Evolutionary conservation across 2,888 invertebrate species (phyloP).

Genomic region (Coremacera marginata): DNA sequence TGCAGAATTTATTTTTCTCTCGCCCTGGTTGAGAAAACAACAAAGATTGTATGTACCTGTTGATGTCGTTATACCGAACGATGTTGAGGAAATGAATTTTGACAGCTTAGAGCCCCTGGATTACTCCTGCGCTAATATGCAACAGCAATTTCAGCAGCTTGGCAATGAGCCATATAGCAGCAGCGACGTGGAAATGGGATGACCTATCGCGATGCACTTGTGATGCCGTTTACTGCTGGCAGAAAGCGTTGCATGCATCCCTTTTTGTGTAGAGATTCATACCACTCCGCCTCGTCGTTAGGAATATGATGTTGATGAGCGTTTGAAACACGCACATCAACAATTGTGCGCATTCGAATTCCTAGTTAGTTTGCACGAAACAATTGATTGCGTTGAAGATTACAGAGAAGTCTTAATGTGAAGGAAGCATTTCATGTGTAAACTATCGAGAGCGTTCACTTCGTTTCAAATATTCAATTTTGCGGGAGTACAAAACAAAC

Average conservation of each 20-base stretch:
- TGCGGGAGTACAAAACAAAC: too few species aligned
- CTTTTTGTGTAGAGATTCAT: neutral
- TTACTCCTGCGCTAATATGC: slow-evolving; percentile 53
- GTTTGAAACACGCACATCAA: slow-evolving; percentile 10
- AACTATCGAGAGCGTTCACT: too few species aligned
- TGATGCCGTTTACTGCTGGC: neutral
- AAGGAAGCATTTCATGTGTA: too few species aligned
- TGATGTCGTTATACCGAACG: slow-evolving; percentile 59
- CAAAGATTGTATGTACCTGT: slow-evolving; percentile 62
- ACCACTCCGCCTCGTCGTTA: neutral
- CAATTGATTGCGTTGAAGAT: too few species aligned
- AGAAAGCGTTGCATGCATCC: slow-evolving; percentile 19
- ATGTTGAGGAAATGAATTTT: slow-evolving; percentile 52
- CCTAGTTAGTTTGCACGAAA: too few species aligned
- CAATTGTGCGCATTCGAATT: neutral
- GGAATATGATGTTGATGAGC: neutral
- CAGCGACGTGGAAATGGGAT: slow-evolving; percentile 55
- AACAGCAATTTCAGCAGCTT: slow-evolving; percentile 32
- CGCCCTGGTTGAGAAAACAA: slow-evolving; percentile 63
- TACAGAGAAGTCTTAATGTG: too few species aligned
- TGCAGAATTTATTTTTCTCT: slow-evolving; percentile 60
- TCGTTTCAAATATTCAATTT: too few species aligned
- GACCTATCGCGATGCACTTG: slow-evolving; percentile 40
- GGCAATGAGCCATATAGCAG: neutral
- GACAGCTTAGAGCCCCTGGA: slow-evolving; percentile 48